Conservation (phyloP, 2,888 invertebrate species). For the Galeruca laticollis region DNA sequence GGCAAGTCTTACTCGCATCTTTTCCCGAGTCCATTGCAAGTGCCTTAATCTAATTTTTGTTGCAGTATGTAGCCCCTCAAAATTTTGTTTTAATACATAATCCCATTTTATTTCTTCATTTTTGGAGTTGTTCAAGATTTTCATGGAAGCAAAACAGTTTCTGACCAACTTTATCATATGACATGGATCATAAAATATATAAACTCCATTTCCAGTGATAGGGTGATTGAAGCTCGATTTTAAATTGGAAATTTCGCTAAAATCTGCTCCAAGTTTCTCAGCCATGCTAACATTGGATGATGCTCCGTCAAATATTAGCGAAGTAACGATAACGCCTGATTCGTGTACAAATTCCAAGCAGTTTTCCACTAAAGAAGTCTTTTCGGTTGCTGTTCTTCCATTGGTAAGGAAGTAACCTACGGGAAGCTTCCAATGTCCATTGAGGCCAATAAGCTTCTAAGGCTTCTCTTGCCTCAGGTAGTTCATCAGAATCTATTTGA, state of each 20-base stretch:
- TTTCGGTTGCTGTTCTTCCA: slow-evolving; percentile 40
- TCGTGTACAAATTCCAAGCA: slow-evolving; percentile 45
- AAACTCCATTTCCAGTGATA: slow-evolving; percentile 19
- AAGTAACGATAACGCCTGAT: slow-evolving; percentile 44
- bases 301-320: slow-evolving; percentile 52
- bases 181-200: slow-evolving; percentile 43
- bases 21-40: slow-evolving; percentile 36
- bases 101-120: not conserved
- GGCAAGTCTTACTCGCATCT: too few species aligned
- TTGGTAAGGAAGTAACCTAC: slow-evolving; percentile 51
- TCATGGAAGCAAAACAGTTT: slow-evolving; percentile 18
- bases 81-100: slow-evolving; percentile 19
- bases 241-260: slow-evolving; percentile 27
- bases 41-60: slow-evolving; percentile 21
- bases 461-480: slow-evolving; percentile 49
- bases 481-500: slow-evolving; percentile 44
- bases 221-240: slow-evolving; percentile 24
- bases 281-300: slow-evolving; percentile 47
- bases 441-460: slow-evolving; percentile 49
- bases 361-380: slow-evolving; percentile 41
- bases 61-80: slow-evolving; percentile 29
- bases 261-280: slow-evolving; percentile 40
- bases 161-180: slow-evolving; percentile 52
- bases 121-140: too few species aligned
- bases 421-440: slow-evolving; percentile 51